phyloP scores from a whole-genome alignment of 2,113 vertebrate species.

The Cyprinodon brontotheroides region DNA sequence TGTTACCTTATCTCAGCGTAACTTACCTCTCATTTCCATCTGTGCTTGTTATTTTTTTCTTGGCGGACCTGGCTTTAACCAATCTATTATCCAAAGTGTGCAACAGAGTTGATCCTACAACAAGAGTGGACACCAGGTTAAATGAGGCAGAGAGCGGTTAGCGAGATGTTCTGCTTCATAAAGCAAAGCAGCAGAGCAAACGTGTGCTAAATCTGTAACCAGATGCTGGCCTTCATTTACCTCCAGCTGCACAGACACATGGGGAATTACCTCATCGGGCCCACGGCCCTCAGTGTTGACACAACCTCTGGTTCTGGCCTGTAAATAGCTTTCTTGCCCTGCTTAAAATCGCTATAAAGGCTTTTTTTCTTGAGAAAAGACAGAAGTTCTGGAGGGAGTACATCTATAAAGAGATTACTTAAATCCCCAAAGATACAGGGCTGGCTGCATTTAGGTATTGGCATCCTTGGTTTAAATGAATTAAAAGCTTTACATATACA shows the following conservation, averaged over 20 bases:
- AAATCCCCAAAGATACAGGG: background rate
- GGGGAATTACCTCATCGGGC: constrained; percentile 60
- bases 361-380: constrained; percentile 30
- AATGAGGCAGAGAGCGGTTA: constrained; percentile 50
- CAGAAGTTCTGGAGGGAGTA: constrained; percentile 16
- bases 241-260: constrained; percentile 38
- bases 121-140: constrained; percentile 22
- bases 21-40: constrained; percentile 19
- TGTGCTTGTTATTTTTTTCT: background rate
- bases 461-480: background rate
- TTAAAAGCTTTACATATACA: background rate
- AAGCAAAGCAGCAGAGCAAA: constrained; percentile 54
- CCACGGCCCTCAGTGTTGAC: constrained; percentile 45
- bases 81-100: constrained; percentile 41
- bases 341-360: constrained; percentile 40
- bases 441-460: background rate
- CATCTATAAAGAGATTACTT: constrained; percentile 4
- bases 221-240: constrained; percentile 61
- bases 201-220: constrained; percentile 49
- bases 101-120: constrained; percentile 37
- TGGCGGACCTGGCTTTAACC: constrained; percentile 16
- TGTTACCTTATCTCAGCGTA: constrained; percentile 49
- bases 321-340: constrained; percentile 48
- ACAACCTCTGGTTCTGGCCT: constrained; percentile 49
- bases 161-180: constrained; percentile 39